phyloP scores from a whole-genome alignment of 37 sponge, comb jelly and placozoan genomes.

The Chondrosia reniformis region DNA sequence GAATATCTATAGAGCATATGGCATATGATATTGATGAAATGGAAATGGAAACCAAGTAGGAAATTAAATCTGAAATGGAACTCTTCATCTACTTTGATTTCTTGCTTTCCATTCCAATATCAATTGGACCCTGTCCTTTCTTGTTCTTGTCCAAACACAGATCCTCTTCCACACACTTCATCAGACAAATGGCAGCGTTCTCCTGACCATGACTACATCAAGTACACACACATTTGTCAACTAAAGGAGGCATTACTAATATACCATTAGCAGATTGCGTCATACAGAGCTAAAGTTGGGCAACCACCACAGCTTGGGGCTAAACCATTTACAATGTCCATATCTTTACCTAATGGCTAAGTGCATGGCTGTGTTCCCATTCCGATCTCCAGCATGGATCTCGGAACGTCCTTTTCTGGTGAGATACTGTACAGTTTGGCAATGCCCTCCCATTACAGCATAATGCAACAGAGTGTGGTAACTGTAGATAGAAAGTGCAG shows the following conservation, averaged over 20 bases:
- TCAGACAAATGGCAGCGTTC: background rate
- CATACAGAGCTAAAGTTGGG: no score
- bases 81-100: background rate
- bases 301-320: no score
- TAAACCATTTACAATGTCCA: no score
- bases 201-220: no score
- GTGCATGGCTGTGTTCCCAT: constrained; percentile 48
- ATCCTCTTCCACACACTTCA: background rate
- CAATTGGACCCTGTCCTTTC: background rate
- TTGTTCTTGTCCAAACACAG: background rate
- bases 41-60: no score
- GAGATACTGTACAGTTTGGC: constrained; percentile 36
- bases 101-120: background rate
- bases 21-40: no score
- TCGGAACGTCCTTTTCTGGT: constrained; percentile 21
- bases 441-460: constrained; percentile 36
- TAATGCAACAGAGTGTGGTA: constrained; percentile 48
- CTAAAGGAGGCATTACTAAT: no score
- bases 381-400: constrained; percentile 10
- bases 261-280: no score
- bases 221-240: no score
- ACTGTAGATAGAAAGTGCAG: constrained; percentile 13
- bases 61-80: no score
- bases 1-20: no score
- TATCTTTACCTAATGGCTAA: constrained; percentile 47